Percentiles rank a stretch among this genome's conserved stretches.
Evolutionary conservation across 2,888 invertebrate genomes (phyloP).

Genomic region (Pediacus dermestoides): DNA sequence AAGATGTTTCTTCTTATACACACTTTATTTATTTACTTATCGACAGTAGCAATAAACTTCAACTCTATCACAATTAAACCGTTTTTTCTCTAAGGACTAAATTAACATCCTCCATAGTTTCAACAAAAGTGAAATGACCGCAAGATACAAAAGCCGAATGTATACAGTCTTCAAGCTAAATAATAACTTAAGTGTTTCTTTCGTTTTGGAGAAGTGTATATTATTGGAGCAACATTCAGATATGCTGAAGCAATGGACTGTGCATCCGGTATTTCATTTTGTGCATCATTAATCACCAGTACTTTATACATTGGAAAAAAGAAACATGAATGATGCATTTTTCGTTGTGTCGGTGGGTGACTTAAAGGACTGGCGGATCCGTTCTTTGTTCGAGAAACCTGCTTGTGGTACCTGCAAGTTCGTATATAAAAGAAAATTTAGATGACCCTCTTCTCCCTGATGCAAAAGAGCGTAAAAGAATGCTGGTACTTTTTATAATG

Average conservation of each 20-base stretch:
- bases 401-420: constrained; percentile 7
- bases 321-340: constrained; percentile 9
- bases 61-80: too few relatives aligned
- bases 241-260: constrained; percentile 7
- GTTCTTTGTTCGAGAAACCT: constrained; percentile 8
- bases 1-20: too few relatives aligned
- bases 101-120: too few relatives aligned
- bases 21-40: too few relatives aligned
- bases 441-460: constrained; percentile 8
- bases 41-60: too few relatives aligned
- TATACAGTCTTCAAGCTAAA: too few relatives aligned
- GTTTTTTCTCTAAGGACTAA: too few relatives aligned
- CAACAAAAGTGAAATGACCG: too few relatives aligned
- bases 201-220: too few relatives aligned
- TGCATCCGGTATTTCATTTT: constrained; percentile 10
- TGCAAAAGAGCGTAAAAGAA: constrained; percentile 7
- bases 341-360: constrained; percentile 7
- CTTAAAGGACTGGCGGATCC: constrained; percentile 8
- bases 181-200: too few relatives aligned
- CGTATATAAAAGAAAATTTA: constrained; percentile 8
- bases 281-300: constrained; percentile 9
- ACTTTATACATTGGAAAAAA: constrained; percentile 9
- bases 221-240: constrained; percentile 6
- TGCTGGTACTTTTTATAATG: too few relatives aligned
- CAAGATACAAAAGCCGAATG: too few relatives aligned